Evolutionary conservation across 2,113 vertebrate species (phyloP).

Genomic region (Phoxinus phoxinus): DNA sequence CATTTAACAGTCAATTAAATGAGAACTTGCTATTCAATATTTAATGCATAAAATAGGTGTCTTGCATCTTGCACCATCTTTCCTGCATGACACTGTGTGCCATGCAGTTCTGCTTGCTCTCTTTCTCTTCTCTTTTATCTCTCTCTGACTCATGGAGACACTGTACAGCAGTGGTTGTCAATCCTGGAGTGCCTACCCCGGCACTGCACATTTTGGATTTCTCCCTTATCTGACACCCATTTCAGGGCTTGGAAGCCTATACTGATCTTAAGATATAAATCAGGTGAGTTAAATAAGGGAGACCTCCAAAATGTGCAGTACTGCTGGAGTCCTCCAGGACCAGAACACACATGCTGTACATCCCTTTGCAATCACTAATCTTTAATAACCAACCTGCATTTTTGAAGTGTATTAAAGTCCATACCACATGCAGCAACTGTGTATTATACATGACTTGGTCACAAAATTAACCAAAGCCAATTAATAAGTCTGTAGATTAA

Average conservation of each 20-base stretch:
- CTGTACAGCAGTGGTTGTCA: conserved; percentile 25
- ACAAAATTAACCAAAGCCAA: conserved; percentile 5
- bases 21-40: background rate
- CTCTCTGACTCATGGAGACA: conserved; percentile 13
- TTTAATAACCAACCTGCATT: background rate
- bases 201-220: conserved; percentile 3
- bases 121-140: background rate
- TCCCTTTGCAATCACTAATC: background rate
- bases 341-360: background rate
- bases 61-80: background rate
- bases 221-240: conserved; percentile 21
- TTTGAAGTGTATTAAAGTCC: background rate
- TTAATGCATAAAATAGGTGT: background rate
- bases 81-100: too few relatives aligned
- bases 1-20: background rate
- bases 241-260: background rate
- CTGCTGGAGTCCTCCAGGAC: background rate
- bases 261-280: background rate
- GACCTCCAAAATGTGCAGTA: background rate
- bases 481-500: conserved; percentile 6
- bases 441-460: background rate
- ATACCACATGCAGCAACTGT: background rate
- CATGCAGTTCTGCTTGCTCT: background rate
- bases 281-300: background rate
- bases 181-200: background rate